Evolutionary conservation across 2,113 vertebrate species (phyloP), one percentile per base, ranked within the genome.

Genomic region (Pelecanoides urinatrix): DNA sequence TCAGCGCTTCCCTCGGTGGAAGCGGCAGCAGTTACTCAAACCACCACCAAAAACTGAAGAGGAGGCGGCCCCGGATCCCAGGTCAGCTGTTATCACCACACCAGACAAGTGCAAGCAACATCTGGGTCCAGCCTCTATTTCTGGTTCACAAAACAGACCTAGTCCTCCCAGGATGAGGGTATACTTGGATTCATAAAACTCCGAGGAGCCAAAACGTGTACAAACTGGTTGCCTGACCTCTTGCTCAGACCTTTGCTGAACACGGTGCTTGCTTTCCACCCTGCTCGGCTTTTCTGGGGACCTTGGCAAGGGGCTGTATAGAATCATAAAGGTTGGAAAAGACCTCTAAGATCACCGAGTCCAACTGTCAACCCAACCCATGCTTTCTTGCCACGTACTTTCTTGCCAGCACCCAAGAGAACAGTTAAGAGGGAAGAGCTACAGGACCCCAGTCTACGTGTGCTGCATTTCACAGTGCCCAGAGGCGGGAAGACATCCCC

Each of bases 1-100:
- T 55, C 47, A 81, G 2, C 0, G 1, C 30, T 42, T 73, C 34
- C 34, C 42, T 62, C 2, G 0, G 26, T 4, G 5, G 29, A 65
- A 68, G 13, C 1, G 4, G 53, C 18, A 61, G 49, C 45, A 87
- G 32, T 88, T 45, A 32, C 55, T 53, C 55, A 58, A 65, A 65
- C 5, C 50, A 84, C 17, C 56, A 76, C 10, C 45, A 55, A 80
- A 87, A 71, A 4, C 23, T 15, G n/a, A 87, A 59, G 38, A 56
- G 9, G 42, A 15, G 18, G 21, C 0, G 3, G 38, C 6, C 18
- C 25, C 16, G 9, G 23, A 55, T 66, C 42, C 27, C 40, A 63
- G 63, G 32, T 23, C 47, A 80, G 26, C 11, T 85, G n/a, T 21
- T 62, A 47, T 1, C 30, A 71, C 15, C 14, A 59, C 1, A 5